Evolutionary conservation across 2,113 vertebrate genomes (phyloP).

Genomic region (Tretioscincus oriximinensis): DNA sequence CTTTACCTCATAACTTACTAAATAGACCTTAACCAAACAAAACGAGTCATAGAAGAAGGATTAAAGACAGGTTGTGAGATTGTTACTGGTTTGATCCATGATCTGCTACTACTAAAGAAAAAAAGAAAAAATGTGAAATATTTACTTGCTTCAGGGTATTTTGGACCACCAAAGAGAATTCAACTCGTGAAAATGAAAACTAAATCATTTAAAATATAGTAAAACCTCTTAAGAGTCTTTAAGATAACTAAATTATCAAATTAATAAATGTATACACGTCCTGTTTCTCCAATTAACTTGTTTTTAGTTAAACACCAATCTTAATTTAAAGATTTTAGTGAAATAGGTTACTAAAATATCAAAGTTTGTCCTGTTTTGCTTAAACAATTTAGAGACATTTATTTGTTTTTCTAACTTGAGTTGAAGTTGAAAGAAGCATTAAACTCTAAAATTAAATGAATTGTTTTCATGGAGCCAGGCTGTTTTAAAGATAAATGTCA

Average conservation of each 20-base stretch:
- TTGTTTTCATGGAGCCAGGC: not conserved
- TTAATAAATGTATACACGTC: constrained; percentile 26
- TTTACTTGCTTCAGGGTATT: constrained; percentile 36
- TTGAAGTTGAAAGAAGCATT: not conserved
- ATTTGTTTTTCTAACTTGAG: not conserved
- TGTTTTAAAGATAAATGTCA: not conserved
- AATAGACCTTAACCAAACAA: constrained; percentile 22
- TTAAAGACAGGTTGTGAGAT: constrained; percentile 16
- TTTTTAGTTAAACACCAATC: constrained; percentile 17
- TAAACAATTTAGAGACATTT: not conserved
- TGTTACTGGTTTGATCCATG: constrained; percentile 11
- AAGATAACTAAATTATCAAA: constrained; percentile 40
- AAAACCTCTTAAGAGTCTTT: constrained; percentile 27
- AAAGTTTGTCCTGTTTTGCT: not conserved
- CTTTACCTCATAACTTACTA: constrained; percentile 5
- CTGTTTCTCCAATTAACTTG: constrained; percentile 48
- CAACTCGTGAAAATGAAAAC: constrained; percentile 24
- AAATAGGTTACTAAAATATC: constrained; percentile 3
- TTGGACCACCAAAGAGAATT: constrained; percentile 23
- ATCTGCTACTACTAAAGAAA: constrained; percentile 22
- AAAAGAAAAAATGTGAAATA: not conserved
- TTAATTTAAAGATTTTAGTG: not conserved
- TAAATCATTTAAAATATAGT: constrained; percentile 43
- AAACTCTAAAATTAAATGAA: not conserved
- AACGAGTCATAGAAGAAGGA: not conserved